These are phyloP conservation scores for Odontocerum albicorne DNA, from an alignment of 2,888 invertebrate genomes.

Conservation along the genomic window DNA sequence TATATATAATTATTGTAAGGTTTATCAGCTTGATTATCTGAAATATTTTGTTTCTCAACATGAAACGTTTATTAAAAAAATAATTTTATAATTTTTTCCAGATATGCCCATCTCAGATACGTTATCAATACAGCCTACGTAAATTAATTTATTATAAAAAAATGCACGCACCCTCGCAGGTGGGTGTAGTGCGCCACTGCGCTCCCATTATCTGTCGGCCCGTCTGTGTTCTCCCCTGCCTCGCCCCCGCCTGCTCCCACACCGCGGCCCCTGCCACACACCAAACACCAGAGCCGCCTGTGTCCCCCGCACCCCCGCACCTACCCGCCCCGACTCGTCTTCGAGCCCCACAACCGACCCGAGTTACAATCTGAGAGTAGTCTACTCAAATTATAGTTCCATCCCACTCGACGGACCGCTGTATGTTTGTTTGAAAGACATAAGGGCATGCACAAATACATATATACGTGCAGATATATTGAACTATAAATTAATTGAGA, in stretches of 20 bases:
- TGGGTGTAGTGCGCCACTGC: conserved; percentile 18
- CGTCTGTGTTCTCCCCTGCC: conserved; percentile 22
- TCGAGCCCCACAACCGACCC: neutral
- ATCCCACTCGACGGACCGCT: conserved; percentile 6
- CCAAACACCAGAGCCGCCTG: conserved; percentile 24
- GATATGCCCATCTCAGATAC: neutral
- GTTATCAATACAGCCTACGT: neutral
- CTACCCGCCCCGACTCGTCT: neutral
- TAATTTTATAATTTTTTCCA: neutral
- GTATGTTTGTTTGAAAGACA: neutral
- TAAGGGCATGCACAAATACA: too few relatives aligned
- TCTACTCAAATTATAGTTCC: conserved; percentile 24
- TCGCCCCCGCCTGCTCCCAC: conserved; percentile 11
- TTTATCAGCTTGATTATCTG: conserved; percentile 3
- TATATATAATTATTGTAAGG: neutral
- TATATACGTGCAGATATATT: too few relatives aligned
- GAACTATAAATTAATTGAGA: too few relatives aligned
- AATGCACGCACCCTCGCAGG: conserved; percentile 3
- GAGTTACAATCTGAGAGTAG: neutral
- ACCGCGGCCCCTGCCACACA: conserved; percentile 19
- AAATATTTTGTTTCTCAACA: neutral
- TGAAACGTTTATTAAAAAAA: too few relatives aligned
- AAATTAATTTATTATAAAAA: neutral
- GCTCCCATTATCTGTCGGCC: conserved; percentile 33
- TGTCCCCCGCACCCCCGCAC: conserved; percentile 14